A percentile compares a stretch with the other conserved stretches of the same genome.
Evolutionary conservation across 1,140 invertebrate genomes (phyloP).

Genomic region (Conus betulinus): DNA sequence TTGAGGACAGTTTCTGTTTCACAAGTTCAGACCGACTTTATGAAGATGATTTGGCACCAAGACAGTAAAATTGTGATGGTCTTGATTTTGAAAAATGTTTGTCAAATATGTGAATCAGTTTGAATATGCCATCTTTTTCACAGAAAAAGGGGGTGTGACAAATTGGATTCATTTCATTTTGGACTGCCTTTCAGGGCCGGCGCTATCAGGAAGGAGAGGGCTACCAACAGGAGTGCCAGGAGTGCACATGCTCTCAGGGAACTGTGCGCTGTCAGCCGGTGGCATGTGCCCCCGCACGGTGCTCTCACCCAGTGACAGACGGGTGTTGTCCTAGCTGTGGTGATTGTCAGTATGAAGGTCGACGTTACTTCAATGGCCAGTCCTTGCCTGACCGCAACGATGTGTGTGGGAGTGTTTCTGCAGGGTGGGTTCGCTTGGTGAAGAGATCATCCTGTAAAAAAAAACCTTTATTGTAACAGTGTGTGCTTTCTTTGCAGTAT

Average conservation of each 20-base stretch:
- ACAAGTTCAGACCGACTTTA: too few relatives aligned
- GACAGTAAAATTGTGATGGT: too few relatives aligned
- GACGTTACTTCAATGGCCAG: constrained; percentile 52
- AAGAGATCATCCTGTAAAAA: background rate
- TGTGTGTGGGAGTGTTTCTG: constrained; percentile 60
- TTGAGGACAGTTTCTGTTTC: too few relatives aligned
- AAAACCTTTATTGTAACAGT: background rate
- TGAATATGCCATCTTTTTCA: too few relatives aligned
- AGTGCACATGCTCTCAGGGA: constrained; percentile 52
- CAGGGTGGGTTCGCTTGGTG: constrained; percentile 37
- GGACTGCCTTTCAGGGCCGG: constrained; percentile 26
- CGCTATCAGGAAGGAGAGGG: constrained; percentile 45
- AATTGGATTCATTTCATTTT: too few relatives aligned
- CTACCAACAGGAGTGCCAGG: constrained; percentile 48
- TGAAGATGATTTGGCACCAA: too few relatives aligned
- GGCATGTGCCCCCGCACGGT: constrained; percentile 45
- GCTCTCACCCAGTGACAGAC: constrained; percentile 51
- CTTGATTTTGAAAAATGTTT: too few relatives aligned
- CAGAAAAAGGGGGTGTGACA: too few relatives aligned
- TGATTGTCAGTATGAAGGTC: constrained; percentile 57
- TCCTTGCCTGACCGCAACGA: constrained; percentile 42
- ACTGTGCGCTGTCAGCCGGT: constrained; percentile 42
- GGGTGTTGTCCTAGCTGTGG: constrained; percentile 63
- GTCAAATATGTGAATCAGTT: too few relatives aligned
- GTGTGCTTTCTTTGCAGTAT: too few relatives aligned